Conservation (phyloP, 2,113 vertebrate genomes). For the Lasiurus cinereus region DNA sequence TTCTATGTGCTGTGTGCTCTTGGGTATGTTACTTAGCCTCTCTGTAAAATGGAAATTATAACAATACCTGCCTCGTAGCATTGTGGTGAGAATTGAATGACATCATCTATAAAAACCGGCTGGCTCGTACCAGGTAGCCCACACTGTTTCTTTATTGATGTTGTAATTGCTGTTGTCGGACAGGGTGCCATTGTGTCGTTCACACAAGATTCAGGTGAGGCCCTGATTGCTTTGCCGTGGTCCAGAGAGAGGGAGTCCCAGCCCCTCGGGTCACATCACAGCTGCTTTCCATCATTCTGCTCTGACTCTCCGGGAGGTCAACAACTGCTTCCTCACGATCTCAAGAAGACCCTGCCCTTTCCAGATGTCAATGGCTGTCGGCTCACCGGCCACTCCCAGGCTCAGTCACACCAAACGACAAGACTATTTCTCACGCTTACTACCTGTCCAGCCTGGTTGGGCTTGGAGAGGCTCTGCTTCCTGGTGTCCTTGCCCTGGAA, state of each 20-base stretch:
- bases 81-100: too few relatives aligned
- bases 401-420: background rate
- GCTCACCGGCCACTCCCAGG: too few relatives aligned
- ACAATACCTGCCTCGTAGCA: too few relatives aligned
- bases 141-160: too few relatives aligned
- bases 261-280: background rate
- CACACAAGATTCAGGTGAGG: background rate
- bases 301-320: background rate
- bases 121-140: background rate
- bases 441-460: background rate
- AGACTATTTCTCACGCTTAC: background rate
- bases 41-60: too few relatives aligned
- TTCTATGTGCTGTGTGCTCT: background rate
- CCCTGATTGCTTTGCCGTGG: fast-evolving
- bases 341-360: too few relatives aligned
- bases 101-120: too few relatives aligned
- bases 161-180: background rate
- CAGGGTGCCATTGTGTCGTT: background rate
- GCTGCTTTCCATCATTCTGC: background rate
- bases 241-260: background rate
- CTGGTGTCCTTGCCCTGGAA: background rate
- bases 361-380: background rate
- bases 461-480: too few relatives aligned
- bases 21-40: too few relatives aligned
- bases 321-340: too few relatives aligned